A percentile compares a stretch with the other conserved stretches of the same genome.
These are phyloP conservation scores for Corynorhinus townsendii DNA, from an alignment of 2,113 vertebrate species.

Conservation along the genomic window DNA sequence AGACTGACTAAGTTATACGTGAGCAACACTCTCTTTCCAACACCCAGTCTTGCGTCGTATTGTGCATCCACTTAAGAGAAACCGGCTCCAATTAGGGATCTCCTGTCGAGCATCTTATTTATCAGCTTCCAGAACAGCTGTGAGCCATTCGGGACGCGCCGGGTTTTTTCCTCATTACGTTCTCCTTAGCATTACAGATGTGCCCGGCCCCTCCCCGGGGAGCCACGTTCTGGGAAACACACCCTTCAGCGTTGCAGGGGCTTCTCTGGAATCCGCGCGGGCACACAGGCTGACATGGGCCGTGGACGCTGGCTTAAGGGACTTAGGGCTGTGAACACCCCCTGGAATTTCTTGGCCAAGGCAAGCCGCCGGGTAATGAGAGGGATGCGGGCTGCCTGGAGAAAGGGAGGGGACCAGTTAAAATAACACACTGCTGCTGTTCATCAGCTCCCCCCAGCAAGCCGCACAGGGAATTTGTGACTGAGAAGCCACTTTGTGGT, in stretches of 20 bases:
- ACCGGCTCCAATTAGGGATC: constrained; percentile 71
- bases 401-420: neutral
- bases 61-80: constrained; percentile 73
- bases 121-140: constrained; percentile 74
- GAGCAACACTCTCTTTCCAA: constrained; percentile 30
- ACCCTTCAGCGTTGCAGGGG: constrained; percentile 36
- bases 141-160: constrained; percentile 65
- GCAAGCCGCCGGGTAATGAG: constrained; percentile 38
- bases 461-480: neutral
- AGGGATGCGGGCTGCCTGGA: constrained; percentile 3
- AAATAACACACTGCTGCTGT: constrained; percentile 39
- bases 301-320: constrained; percentile 41
- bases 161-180: constrained; percentile 71
- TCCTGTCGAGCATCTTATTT: constrained; percentile 70
- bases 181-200: constrained; percentile 74
- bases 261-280: constrained; percentile 27
- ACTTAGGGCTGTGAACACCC: constrained; percentile 31
- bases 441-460: constrained; percentile 42
- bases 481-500: constrained; percentile 13
- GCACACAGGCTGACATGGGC: constrained; percentile 30
- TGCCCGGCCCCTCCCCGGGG: constrained; percentile 58
- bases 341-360: constrained; percentile 23
- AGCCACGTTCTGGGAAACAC: constrained; percentile 61
- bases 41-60: neutral
- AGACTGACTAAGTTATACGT: constrained; percentile 47